These are phyloP conservation scores for Drosophila neotestacea DNA, from an alignment of 2,888 invertebrate species.

Conservation along the genomic window DNA sequence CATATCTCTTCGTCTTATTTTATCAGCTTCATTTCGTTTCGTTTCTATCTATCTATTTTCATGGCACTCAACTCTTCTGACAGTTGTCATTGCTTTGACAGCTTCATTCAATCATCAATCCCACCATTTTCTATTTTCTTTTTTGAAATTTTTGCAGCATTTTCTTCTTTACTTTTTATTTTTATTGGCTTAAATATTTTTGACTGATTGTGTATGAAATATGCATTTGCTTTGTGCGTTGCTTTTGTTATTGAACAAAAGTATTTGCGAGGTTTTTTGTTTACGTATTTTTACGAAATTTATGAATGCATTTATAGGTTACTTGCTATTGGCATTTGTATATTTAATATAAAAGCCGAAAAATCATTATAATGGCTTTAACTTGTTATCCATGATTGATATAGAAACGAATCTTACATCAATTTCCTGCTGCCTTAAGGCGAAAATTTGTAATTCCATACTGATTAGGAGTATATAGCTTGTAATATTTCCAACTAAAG, in stretches of 20 bases:
- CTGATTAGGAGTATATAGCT: background rate
- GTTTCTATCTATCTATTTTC: conserved; percentile 16
- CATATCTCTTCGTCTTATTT: conserved; percentile 2
- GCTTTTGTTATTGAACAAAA: conserved; percentile 20
- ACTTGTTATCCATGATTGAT: background rate
- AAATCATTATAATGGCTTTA: too few species aligned
- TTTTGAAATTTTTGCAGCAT: conserved; percentile 6
- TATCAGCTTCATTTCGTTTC: conserved; percentile 5
- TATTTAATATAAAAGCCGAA: background rate
- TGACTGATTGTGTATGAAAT: conserved; percentile 26
- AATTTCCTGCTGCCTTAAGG: background rate
- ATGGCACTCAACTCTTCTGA: conserved; percentile 15
- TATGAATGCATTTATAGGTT: conserved; percentile 1
- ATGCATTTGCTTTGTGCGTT: conserved; percentile 25
- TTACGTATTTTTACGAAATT: background rate
- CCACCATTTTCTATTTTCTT: conserved; percentile 16
- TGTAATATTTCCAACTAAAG: background rate
- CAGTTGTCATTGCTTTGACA: conserved; percentile 52
- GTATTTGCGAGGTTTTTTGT: background rate
- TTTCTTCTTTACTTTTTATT: conserved; percentile 8
- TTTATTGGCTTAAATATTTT: conserved; percentile 13
- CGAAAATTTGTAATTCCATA: background rate
- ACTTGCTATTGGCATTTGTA: background rate
- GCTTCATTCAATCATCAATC: conserved; percentile 35
- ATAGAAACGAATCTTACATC: background rate